phyloP scores from a whole-genome alignment of 2,797 vertebrate species.

The Loriculus beryllinus region DNA sequence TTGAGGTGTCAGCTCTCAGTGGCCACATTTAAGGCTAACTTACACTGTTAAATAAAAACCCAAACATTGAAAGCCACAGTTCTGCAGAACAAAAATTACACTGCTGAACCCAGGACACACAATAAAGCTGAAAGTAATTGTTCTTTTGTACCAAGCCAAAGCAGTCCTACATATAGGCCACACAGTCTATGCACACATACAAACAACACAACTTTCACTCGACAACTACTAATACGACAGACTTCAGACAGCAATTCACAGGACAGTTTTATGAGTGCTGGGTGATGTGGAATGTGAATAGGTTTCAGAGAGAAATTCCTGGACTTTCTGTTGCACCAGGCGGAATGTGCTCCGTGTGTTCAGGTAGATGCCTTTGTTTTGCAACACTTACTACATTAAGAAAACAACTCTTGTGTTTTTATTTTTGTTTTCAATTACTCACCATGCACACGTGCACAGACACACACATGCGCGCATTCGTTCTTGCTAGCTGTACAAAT shows the following conservation, averaged over 20 bases:
- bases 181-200: background rate
- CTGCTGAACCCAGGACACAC: background rate
- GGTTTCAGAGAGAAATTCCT: background rate
- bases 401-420: background rate
- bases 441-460: background rate
- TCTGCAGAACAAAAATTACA: background rate
- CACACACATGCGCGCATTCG: background rate
- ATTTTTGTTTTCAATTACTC: background rate
- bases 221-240: background rate
- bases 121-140: background rate
- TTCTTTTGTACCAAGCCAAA: background rate
- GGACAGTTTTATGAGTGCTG: background rate
- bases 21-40: background rate
- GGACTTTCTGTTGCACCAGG: background rate
- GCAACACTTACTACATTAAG: background rate
- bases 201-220: background rate
- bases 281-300: constrained; percentile 12
- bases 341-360: background rate
- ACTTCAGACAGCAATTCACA: background rate
- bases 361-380: background rate
- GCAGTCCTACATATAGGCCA: background rate
- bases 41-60: background rate
- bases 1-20: background rate
- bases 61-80: background rate
- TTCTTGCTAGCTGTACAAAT: background rate